These are phyloP conservation scores for Promerops cafer DNA, from an alignment of 2,113 vertebrate species.

Conservation along the genomic window DNA sequence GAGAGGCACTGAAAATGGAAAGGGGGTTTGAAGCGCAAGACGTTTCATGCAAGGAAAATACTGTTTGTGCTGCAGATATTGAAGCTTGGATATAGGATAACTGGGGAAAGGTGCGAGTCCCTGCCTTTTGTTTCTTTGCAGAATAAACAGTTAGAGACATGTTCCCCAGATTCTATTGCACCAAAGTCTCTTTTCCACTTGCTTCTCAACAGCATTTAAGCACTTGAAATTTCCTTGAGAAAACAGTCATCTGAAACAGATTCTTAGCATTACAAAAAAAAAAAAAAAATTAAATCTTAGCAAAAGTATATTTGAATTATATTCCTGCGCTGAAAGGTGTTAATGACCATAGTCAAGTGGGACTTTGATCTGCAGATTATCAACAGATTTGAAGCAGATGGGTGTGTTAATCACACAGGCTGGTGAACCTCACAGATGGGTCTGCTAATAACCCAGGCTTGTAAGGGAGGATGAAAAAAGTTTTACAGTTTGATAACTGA, in stretches of 20 bases:
- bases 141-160: not conserved
- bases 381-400: conserved; percentile 7
- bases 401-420: not conserved
- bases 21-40: not conserved
- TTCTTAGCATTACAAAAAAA: not conserved
- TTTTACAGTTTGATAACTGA: not conserved
- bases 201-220: not conserved
- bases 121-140: not conserved
- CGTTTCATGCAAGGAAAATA: not conserved
- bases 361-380: conserved; percentile 1
- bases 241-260: not conserved
- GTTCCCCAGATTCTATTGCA: not conserved
- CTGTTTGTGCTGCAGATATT: not conserved
- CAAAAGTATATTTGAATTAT: not conserved
- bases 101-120: not conserved
- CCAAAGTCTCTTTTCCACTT: not conserved
- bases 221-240: not conserved
- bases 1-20: not conserved
- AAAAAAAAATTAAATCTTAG: not conserved
- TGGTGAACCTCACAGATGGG: not conserved
- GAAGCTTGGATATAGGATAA: not conserved
- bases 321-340: not conserved
- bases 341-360: not conserved
- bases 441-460: not conserved
- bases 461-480: not conserved